A percentile compares a stretch with the other conserved stretches of the same genome.
These are phyloP conservation scores for Cochlearius cochlearius DNA, from an alignment of 2,113 vertebrate species.

Conservation along the genomic window DNA sequence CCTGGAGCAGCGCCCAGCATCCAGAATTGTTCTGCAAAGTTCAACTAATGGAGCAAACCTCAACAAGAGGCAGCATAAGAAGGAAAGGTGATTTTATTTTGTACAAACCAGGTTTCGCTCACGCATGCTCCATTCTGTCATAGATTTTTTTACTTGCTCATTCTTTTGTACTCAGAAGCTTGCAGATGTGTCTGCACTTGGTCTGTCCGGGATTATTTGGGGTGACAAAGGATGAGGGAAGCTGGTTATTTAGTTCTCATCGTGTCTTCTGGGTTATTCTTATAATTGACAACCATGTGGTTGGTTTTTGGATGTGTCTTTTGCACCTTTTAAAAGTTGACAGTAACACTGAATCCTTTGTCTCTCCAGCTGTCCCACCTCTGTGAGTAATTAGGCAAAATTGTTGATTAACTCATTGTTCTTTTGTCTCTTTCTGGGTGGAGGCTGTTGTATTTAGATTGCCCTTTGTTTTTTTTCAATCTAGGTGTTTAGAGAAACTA, in stretches of 20 bases:
- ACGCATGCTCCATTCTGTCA: fast-evolving
- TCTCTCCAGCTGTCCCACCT: neutral
- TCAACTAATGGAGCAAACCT: neutral
- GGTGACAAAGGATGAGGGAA: neutral
- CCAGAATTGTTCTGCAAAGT: neutral
- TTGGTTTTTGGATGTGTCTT: neutral
- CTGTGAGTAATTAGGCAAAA: neutral
- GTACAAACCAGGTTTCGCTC: neutral
- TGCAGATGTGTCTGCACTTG: fast-evolving
- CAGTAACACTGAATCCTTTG: neutral
- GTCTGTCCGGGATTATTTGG: neutral
- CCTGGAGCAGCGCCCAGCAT: fast-evolving
- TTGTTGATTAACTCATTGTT: neutral
- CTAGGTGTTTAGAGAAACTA: neutral
- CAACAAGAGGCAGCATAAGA: neutral
- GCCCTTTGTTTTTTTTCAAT: neutral
- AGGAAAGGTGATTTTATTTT: neutral
- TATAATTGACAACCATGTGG: neutral
- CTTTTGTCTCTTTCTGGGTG: neutral
- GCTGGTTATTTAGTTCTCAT: neutral
- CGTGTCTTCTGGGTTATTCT: neutral
- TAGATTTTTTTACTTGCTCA: neutral
- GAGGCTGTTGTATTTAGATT: neutral
- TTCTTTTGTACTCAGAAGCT: neutral
- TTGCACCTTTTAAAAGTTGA: neutral